These are phyloP conservation scores for Drosophila nebulosa DNA, from an alignment of 1,140 invertebrate species.

Conservation along the genomic window DNA sequence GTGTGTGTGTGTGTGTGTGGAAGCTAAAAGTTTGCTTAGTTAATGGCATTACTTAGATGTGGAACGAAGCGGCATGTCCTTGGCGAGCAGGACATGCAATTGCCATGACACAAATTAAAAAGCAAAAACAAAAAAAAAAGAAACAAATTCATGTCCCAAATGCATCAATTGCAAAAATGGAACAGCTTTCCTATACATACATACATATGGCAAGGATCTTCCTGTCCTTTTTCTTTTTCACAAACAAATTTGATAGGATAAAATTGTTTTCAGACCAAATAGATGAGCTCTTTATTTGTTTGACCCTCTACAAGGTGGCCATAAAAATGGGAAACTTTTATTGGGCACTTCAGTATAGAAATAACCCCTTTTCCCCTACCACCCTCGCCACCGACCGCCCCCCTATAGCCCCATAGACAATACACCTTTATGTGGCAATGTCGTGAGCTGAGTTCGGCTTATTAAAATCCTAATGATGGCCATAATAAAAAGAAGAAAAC, in stretches of 20 bases:
- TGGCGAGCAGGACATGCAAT: constrained; percentile 16
- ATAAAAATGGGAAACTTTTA: constrained; percentile 28
- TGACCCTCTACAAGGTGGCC: background rate
- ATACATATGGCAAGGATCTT: background rate
- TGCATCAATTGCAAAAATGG: constrained; percentile 1
- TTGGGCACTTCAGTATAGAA: constrained; percentile 19
- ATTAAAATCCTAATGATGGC: constrained; percentile 73
- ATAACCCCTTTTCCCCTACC: constrained; percentile 13
- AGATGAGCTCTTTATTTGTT: background rate
- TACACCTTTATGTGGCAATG: constrained; percentile 38
- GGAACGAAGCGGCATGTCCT: constrained; percentile 12
- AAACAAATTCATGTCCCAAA: background rate
- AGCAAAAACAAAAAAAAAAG: constrained; percentile 10
- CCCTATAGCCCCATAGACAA: constrained; percentile 21
- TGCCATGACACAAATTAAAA: constrained; percentile 45
- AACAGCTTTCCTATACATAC: background rate
- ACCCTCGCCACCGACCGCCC: background rate
- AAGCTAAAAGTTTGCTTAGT: constrained; percentile 59
- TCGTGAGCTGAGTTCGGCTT: constrained; percentile 43
- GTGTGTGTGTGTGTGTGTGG: constrained; percentile 19
- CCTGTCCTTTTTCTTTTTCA: background rate
- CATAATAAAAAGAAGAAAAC: constrained; percentile 57
- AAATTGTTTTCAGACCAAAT: background rate
- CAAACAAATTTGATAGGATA: background rate
- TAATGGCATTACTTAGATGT: constrained; percentile 58